These are phyloP conservation scores for Platycnemis pennipes DNA, from an alignment of 2,888 invertebrate genomes.

Conservation along the genomic window DNA sequence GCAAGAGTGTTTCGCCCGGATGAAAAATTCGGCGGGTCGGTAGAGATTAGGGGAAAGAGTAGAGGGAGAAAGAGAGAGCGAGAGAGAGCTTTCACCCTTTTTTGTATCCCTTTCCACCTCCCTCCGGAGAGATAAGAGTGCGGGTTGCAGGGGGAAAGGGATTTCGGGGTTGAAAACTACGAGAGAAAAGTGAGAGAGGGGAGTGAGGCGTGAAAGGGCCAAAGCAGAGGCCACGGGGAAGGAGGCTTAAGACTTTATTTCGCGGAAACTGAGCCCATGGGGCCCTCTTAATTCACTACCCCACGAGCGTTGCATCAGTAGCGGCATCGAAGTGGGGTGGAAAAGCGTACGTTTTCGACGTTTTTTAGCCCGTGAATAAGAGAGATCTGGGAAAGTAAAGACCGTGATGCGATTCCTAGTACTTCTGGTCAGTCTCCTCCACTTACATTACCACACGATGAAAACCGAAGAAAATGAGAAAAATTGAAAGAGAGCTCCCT, in stretches of 20 bases:
- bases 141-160: not conserved
- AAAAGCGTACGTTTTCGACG: not conserved
- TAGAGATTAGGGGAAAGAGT: not conserved
- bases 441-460: too few relatives aligned
- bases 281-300: not conserved
- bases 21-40: slow-evolving; percentile 28
- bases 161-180: too few relatives aligned
- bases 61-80: not conserved
- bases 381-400: not conserved
- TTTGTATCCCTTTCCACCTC: not conserved
- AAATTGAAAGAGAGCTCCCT: too few relatives aligned
- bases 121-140: not conserved
- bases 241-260: slow-evolving; percentile 23
- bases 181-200: too few relatives aligned
- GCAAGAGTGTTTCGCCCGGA: not conserved
- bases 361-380: not conserved
- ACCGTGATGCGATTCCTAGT: too few relatives aligned
- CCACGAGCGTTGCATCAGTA: not conserved
- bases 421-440: too few relatives aligned
- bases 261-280: not conserved
- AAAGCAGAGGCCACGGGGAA: not conserved
- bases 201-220: not conserved
- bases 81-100: not conserved
- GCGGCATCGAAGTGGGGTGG: not conserved
- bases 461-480: too few relatives aligned